phyloP scores from a whole-genome alignment of 2,888 invertebrate genomes.

The Xestobium rufovillosum region DNA sequence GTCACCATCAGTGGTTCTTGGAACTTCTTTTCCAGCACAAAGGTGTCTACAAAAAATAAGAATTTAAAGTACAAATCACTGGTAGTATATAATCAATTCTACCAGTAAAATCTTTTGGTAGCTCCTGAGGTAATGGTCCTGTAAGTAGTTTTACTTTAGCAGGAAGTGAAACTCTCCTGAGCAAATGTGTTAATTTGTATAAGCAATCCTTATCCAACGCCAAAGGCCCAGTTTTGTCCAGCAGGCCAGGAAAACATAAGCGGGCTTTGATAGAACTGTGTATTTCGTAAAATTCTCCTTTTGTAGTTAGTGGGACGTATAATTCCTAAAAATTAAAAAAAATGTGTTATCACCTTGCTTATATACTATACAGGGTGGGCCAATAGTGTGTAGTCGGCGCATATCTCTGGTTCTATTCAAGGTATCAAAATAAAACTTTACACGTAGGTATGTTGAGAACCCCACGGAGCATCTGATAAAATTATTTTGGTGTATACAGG shows the following conservation, averaged over 20 bases:
- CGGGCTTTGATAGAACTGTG: conserved; percentile 52
- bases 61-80: no score
- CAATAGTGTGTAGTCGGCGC: no score
- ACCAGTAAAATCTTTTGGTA: conserved; percentile 60
- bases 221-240: conserved; percentile 44
- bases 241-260: conserved; percentile 49
- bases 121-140: conserved; percentile 52
- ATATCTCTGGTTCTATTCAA: no score
- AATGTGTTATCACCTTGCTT: no score
- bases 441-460: no score
- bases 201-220: conserved; percentile 47
- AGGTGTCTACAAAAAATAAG: conserved; percentile 40
- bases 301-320: conserved; percentile 66
- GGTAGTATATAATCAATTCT: no score
- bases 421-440: no score
- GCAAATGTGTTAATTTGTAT: conserved; percentile 45
- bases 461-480: no score
- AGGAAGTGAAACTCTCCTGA: conserved; percentile 53
- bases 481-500: no score
- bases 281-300: conserved; percentile 66
- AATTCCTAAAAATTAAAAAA: conserved; percentile 49
- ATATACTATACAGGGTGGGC: no score
- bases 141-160: conserved; percentile 53
- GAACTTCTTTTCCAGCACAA: conserved; percentile 54
- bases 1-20: conserved; percentile 60